These are phyloP conservation scores for Leistus spinibarbis DNA, from an alignment of 2,888 invertebrate genomes.

Conservation along the genomic window DNA sequence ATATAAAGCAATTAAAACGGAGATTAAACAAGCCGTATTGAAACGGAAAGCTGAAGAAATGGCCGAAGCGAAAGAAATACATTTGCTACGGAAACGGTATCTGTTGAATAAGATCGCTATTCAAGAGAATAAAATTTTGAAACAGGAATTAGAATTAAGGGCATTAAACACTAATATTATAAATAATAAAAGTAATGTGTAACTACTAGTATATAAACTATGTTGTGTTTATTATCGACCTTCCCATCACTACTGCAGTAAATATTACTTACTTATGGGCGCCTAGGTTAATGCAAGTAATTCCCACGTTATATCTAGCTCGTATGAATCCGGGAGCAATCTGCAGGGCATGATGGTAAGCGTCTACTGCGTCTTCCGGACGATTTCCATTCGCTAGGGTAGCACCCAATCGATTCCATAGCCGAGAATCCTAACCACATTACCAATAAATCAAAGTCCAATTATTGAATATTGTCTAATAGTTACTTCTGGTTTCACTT, in stretches of 20 bases:
- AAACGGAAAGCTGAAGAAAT: neutral
- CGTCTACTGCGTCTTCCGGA: slow-evolving; percentile 95
- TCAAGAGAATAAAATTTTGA: neutral
- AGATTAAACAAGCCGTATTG: neutral
- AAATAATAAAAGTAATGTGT: neutral
- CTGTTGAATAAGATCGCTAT: neutral
- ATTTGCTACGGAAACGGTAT: neutral
- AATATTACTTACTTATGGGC: slow-evolving; percentile 70
- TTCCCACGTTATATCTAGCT: slow-evolving; percentile 96
- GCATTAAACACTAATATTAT: neutral
- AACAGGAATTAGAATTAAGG: neutral
- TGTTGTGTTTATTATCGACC: neutral
- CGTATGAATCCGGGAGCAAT: slow-evolving; percentile 95
- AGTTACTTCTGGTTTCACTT: slow-evolving; percentile 75
- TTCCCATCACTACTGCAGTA: slow-evolving; percentile 20
- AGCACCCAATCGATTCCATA: slow-evolving; percentile 98
- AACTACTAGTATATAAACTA: neutral
- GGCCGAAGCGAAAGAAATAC: neutral
- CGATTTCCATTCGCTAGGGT: slow-evolving; percentile 94
- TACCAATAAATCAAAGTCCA: neutral
- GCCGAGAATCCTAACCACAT: slow-evolving; percentile 74
- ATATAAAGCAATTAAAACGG: neutral
- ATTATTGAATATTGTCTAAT: neutral
- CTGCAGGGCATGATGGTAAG: slow-evolving; percentile 89
- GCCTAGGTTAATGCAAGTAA: slow-evolving; percentile 94